phyloP scores from a whole-genome alignment of 2,888 invertebrate genomes.

The Oxycera nigricornis region DNA sequence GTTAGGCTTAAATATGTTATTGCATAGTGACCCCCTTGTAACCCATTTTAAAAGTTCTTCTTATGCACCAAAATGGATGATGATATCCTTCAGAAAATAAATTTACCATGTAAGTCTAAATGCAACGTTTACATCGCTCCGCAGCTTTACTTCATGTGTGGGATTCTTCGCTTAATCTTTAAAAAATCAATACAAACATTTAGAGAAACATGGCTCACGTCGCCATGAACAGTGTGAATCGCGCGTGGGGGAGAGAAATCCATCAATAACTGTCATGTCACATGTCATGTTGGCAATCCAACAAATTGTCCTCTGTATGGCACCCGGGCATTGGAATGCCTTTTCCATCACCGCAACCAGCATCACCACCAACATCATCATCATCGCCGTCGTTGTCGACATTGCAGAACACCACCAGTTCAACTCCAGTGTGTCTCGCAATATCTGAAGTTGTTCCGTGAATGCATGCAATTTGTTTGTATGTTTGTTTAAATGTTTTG shows the following conservation, averaged over 20 bases:
- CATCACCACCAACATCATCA: conserved; percentile 27
- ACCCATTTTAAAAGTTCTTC: too few relatives aligned
- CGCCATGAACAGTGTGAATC: background rate
- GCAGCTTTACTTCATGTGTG: background rate
- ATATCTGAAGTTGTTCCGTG: too few relatives aligned
- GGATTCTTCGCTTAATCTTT: background rate
- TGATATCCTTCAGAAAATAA: too few relatives aligned
- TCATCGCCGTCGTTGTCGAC: background rate
- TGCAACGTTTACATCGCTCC: too few relatives aligned
- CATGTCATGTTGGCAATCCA: conserved; percentile 45
- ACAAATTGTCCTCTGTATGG: conserved; percentile 43
- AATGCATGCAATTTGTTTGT: too few relatives aligned
- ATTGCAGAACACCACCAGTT: background rate
- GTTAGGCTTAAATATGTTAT: too few relatives aligned
- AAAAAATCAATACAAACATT: conserved; percentile 34
- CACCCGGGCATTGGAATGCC: conserved; percentile 14
- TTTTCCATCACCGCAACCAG: conserved; percentile 14
- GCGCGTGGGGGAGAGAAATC: conserved; percentile 40
- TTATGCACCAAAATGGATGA: too few relatives aligned
- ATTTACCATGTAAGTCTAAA: too few relatives aligned
- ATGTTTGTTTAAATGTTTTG: too few relatives aligned
- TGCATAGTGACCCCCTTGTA: too few relatives aligned
- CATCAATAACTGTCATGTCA: conserved; percentile 47
- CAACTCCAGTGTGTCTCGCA: background rate
- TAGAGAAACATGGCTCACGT: background rate